phyloP scores from a whole-genome alignment of 2,113 vertebrate genomes.

The Semicossyphus pulcher region DNA sequence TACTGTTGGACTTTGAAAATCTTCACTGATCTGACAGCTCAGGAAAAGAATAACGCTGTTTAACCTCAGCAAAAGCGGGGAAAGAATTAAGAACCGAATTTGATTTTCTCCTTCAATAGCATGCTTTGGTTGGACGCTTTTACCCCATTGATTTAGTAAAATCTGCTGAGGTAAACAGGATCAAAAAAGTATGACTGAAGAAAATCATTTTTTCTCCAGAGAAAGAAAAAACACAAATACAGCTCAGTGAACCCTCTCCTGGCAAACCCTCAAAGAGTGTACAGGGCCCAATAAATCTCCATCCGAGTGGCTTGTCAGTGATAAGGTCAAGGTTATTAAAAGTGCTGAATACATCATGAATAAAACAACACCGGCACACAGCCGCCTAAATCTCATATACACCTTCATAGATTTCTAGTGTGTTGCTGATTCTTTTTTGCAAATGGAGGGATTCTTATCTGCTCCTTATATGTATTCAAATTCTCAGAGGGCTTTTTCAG shows the following conservation, averaged over 20 bases:
- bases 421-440: conserved; percentile 31
- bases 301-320: conserved; percentile 67
- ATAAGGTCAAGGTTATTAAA: conserved; percentile 80
- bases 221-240: conserved; percentile 56
- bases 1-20: conserved; percentile 2
- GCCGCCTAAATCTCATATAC: conserved; percentile 38
- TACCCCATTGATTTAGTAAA: conserved; percentile 34
- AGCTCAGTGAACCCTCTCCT: conserved; percentile 78
- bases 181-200: conserved; percentile 36
- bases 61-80: conserved; percentile 54
- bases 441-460: conserved; percentile 52
- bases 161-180: conserved; percentile 63
- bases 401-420: conserved; percentile 41
- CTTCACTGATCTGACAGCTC: conserved; percentile 16
- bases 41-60: conserved; percentile 30
- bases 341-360: conserved; percentile 70
- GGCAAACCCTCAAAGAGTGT: conserved; percentile 73
- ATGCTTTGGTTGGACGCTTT: conserved; percentile 23
- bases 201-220: conserved; percentile 43
- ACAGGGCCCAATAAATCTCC: conserved; percentile 74
- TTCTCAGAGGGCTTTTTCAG: conserved; percentile 8
- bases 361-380: conserved; percentile 48
- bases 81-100: conserved; percentile 44
- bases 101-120: conserved; percentile 21
- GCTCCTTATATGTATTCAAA: conserved; percentile 27